These are phyloP conservation scores for Philantomba maxwellii DNA, from an alignment of 2,113 vertebrate species.

Conservation along the genomic window DNA sequence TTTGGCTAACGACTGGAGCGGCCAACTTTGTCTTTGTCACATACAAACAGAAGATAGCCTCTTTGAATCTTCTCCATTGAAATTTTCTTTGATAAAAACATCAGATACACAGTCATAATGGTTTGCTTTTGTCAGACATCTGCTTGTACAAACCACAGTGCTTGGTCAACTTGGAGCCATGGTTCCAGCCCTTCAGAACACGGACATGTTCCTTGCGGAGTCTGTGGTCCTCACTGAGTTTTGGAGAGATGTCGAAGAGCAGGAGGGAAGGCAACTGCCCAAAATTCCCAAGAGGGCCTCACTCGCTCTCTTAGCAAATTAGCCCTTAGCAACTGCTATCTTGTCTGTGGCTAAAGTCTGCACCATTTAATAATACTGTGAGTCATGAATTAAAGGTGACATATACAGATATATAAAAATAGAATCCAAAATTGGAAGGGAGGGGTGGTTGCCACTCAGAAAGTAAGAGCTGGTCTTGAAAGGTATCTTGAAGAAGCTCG, in stretches of 20 bases:
- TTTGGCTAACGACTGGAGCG: background rate
- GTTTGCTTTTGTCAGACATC: background rate
- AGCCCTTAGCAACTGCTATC: background rate
- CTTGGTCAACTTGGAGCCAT: background rate
- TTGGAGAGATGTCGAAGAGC: background rate
- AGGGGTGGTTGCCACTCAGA: slow-evolving; percentile 23
- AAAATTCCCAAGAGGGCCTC: background rate
- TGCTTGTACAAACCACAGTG: background rate
- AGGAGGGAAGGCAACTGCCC: background rate
- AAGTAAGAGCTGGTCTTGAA: background rate
- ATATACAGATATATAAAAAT: background rate
- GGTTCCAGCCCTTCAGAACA: background rate
- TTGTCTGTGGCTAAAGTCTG: background rate
- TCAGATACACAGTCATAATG: background rate
- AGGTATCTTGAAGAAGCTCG: background rate
- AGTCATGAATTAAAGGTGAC: background rate
- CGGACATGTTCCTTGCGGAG: background rate
- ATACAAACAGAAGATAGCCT: background rate
- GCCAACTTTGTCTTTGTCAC: background rate
- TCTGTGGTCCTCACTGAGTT: background rate
- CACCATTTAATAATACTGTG: background rate
- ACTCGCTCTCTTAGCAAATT: background rate
- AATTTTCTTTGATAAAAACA: background rate
- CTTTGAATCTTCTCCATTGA: background rate
- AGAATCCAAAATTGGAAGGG: background rate